Conservation (phyloP, 2,888 invertebrate genomes). For the Drosophila incognita region DNA sequence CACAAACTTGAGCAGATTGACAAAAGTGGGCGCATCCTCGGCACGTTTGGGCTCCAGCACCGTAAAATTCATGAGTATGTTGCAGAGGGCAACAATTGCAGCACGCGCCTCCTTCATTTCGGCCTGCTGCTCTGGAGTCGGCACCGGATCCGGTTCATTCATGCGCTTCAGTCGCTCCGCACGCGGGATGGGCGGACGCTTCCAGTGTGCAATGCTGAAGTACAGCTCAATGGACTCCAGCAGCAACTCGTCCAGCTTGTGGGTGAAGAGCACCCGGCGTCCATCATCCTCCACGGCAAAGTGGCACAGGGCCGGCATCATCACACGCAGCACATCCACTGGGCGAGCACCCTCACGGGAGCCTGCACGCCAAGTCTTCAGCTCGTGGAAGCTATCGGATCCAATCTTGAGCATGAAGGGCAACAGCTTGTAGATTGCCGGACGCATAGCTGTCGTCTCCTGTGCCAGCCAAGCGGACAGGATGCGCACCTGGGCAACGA, state of each 20-base stretch:
- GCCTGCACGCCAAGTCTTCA: conserved; percentile 89
- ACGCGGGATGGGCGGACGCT: conserved; percentile 92
- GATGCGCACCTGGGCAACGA: conserved; percentile 94
- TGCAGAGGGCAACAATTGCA: conserved; percentile 95
- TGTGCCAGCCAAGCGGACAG: conserved; percentile 95
- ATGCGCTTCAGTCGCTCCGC: conserved; percentile 91
- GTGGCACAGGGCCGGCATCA: conserved; percentile 95
- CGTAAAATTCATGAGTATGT: conserved; percentile 96
- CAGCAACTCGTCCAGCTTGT: conserved; percentile 92
- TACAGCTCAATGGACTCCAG: conserved; percentile 92
- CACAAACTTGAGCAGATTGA: conserved; percentile 92
- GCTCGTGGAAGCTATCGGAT: conserved; percentile 93
- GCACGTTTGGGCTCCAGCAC: conserved; percentile 94
- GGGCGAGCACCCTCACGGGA: conserved; percentile 86
- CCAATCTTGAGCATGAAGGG: conserved; percentile 93
- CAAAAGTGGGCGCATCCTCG: conserved; percentile 91
- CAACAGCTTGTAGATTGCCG: conserved; percentile 91
- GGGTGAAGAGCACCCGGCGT: conserved; percentile 90
- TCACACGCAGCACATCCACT: conserved; percentile 91
- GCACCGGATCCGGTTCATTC: conserved; percentile 91
- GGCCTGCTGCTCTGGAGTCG: conserved; percentile 90
- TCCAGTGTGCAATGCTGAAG: conserved; percentile 94
- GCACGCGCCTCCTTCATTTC: conserved; percentile 93
- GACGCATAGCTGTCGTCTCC: conserved; percentile 94
- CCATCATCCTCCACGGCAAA: conserved; percentile 96